These are phyloP conservation scores for Xylocampa areola DNA, from an alignment of 2,888 invertebrate species.

Conservation along the genomic window DNA sequence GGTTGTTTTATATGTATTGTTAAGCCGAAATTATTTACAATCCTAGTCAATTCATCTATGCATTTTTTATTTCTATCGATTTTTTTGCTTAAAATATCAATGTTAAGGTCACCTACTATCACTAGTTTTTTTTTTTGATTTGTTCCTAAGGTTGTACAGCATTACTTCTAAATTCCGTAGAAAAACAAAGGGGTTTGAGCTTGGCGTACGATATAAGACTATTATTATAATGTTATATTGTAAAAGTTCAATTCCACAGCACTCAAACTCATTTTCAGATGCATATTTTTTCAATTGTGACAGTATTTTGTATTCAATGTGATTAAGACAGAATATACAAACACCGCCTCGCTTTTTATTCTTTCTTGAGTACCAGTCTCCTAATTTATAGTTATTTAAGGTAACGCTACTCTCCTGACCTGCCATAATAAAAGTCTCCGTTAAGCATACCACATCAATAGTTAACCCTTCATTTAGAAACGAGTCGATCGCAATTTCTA, in stretches of 20 bases:
- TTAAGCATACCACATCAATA: conserved; percentile 2
- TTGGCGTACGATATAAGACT: conserved; percentile 2
- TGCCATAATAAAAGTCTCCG: conserved; percentile 1
- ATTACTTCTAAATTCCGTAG: neutral
- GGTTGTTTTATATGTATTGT: conserved; percentile 4
- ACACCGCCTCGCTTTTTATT: neutral
- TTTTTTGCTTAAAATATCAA: conserved; percentile 5
- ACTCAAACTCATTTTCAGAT: conserved; percentile 1
- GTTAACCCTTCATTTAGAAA: neutral
- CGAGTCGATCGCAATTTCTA: conserved; percentile 1
- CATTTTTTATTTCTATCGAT: conserved; percentile 1
- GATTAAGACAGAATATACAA: conserved; percentile 2
- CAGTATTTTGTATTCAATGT: conserved; percentile 6
- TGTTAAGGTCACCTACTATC: neutral
- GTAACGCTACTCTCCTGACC: neutral
- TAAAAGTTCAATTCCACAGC: neutral
- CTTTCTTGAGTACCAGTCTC: conserved; percentile 1
- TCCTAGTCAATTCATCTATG: conserved; percentile 2
- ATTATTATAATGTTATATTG: conserved; percentile 3
- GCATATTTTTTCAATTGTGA: conserved; percentile 2
- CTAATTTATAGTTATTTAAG: conserved; percentile 1
- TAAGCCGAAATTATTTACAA: neutral
- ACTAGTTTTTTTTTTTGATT: neutral
- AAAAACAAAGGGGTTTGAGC: conserved; percentile 1
- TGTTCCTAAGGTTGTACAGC: neutral